These are phyloP conservation scores for Lasioglossum calceatum DNA, from an alignment of 2,888 invertebrate species.

Conservation along the genomic window DNA sequence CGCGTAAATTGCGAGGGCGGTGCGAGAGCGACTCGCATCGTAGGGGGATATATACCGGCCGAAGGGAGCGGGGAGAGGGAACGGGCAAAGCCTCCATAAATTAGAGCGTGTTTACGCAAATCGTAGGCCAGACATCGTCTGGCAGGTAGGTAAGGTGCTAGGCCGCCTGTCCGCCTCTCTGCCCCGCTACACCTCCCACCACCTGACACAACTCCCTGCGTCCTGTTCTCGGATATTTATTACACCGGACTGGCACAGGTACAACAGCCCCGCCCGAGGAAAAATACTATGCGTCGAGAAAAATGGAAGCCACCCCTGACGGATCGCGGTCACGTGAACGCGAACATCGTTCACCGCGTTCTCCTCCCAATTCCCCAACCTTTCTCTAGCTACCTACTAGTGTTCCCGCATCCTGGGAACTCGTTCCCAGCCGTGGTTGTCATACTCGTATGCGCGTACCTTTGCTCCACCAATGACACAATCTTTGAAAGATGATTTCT, in stretches of 20 bases:
- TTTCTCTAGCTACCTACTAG: neutral
- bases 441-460: neutral
- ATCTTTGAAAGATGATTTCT: neutral
- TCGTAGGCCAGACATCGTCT: constrained; percentile 65
- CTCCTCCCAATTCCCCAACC: neutral
- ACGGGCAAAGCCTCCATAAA: constrained; percentile 65
- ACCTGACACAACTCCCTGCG: constrained; percentile 25
- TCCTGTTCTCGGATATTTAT: constrained; percentile 59
- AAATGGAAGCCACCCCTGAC: constrained; percentile 61
- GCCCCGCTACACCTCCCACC: constrained; percentile 38
- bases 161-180: constrained; percentile 33
- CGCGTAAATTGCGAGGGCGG: constrained; percentile 63
- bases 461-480: neutral
- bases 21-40: constrained; percentile 40
- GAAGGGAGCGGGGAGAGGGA: neutral
- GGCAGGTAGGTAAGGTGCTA: constrained; percentile 68
- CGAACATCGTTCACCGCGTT: neutral
- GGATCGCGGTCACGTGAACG: constrained; percentile 54
- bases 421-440: neutral
- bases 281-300: constrained; percentile 54
- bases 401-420: neutral
- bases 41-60: constrained; percentile 11
- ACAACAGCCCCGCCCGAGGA: constrained; percentile 42
- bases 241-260: constrained; percentile 28
- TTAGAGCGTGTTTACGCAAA: constrained; percentile 77